Evolutionary conservation across 2,888 invertebrate species (phyloP), one percentile per base, ranked within the genome.

Genomic region (Diloba caeruleocephala): DNA sequence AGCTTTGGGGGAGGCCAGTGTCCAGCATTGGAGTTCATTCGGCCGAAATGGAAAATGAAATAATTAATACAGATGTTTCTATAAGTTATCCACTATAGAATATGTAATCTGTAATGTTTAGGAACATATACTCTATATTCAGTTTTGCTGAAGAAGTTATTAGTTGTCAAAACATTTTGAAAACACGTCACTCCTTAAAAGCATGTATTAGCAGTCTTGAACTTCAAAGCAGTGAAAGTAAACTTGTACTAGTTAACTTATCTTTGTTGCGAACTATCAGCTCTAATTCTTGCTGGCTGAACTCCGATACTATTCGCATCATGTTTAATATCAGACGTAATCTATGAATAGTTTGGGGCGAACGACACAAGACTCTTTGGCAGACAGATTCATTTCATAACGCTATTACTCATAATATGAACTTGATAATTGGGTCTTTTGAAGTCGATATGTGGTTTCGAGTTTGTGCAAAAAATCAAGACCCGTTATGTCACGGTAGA

Each of bases 311-410:
- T 38, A 50, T 51, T 61, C 51, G 38, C 58, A 66, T 68, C 65
- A 66, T 68, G 65, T 61, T 67, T 59, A 62, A 57, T 42, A 44
- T 52, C 38, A 57, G 53, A 64, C 43, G 49, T 57, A 63, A 69
- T 71, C 63, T 63, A 58, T 51, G 56, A 63, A 59, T 49, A 42
- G 48, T 53, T 41, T 31, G 39, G 36, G 55, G 43, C 28, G 39
- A 51, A 31, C 21, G 19, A 37, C 44, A 31, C 36, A 37, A 51
- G 31, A 21, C 28, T 43, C 28, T 52, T 38, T 52, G 39, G 32
- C 14, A 66, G 64, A 51, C 48, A 45, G 45, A 53, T 28, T 37
- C 34, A 38, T 53, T 53, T 62, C 17, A 53, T 37, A 33, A 46
- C 17, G 10, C 13, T 15, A 26, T 45, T 46, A 41, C 12, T 31